A percentile compares a stretch with the other conserved stretches of the same genome.
Conservation (phyloP, 23 tunicate species). For the Trididemnum nubilum region DNA sequence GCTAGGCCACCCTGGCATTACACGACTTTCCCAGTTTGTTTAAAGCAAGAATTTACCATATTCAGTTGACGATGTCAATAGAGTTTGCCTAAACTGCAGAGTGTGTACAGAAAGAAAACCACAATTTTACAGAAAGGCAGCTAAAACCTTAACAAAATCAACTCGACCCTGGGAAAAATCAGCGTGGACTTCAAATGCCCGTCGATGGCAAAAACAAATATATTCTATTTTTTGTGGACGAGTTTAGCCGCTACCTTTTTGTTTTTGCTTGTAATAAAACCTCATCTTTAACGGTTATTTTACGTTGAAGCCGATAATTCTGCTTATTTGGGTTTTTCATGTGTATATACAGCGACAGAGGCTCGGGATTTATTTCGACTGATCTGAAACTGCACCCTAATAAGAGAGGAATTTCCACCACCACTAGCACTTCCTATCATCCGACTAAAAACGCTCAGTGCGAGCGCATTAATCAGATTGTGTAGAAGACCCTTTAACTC, state of each 20-base stretch:
- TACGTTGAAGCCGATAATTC: background rate
- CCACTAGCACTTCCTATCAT: conserved; percentile 7
- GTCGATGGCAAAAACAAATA: background rate
- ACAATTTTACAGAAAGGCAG: background rate
- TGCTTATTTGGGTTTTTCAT: background rate
- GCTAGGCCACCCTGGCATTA: conserved; percentile 12
- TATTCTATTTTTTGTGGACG: background rate
- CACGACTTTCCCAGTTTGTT: conserved; percentile 1
- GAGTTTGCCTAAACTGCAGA: background rate
- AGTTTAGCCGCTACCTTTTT: background rate
- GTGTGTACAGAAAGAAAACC: conserved; percentile 3
- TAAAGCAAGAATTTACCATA: background rate
- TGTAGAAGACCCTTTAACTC: background rate
- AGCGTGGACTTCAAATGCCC: conserved; percentile 22
- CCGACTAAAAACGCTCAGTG: conserved; percentile 9
- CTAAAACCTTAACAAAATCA: conserved; percentile 1
- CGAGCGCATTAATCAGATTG: background rate
- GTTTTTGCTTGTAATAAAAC: background rate
- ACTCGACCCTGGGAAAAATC: conserved; percentile 1
- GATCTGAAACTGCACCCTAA: conserved; percentile 6
- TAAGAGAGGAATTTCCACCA: conserved; percentile 22
- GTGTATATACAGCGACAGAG: conserved; percentile 31
- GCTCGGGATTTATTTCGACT: background rate
- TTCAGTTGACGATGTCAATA: background rate
- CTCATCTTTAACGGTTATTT: background rate